Evolutionary conservation across 2,113 vertebrate species (phyloP), one percentile per base, ranked within the genome.

Genomic region (Geothlypis trichas): DNA sequence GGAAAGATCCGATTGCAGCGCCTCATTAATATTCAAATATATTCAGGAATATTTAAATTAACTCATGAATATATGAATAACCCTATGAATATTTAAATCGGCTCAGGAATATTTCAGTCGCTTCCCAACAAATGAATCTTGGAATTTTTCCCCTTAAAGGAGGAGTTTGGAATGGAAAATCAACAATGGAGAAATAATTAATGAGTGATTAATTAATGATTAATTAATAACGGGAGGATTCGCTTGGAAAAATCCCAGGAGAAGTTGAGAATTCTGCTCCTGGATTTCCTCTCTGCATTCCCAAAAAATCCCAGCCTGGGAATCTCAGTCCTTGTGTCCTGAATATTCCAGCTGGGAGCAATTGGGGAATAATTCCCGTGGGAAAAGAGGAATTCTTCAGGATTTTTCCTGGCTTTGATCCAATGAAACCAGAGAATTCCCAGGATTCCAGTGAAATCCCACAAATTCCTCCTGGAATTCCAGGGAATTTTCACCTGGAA

Each of bases 91-190:
- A 81, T 58, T 16, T 4, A 68, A 47, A 26, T 27, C 0, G 0
- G 0, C 0, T 0, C 13, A 0, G 12, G 35, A 10, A 15, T 15
- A 1, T 42, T 41, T 5, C 3, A 0, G 4, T 4, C 4, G 0
- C 35, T 59, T 71, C 55, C 66, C 55, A 30, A 30, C 2, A n/a
- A 59, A 49, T 22, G 42, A 61, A 71, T 12, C 20, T 19, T 30
- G 66, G 80, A 52, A 71, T 58, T 61, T 66, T 78, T 30, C 12
- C n/a, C 37, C 19, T 71, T 42, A 2, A 42, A 30, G 31, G 30
- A 13, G 20, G 10, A 35, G 51, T 42, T 41, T 13, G 14, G 23
- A 17, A 39, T 47, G 23, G 78, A 11, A 28, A 49, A 28, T 9
- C 9, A 41, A 11, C 11, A 28, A 3, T 4, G 44, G 35, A 3